Conservation (phyloP, 2,797 vertebrate genomes). For the Cetoscarus ocellatus region DNA sequence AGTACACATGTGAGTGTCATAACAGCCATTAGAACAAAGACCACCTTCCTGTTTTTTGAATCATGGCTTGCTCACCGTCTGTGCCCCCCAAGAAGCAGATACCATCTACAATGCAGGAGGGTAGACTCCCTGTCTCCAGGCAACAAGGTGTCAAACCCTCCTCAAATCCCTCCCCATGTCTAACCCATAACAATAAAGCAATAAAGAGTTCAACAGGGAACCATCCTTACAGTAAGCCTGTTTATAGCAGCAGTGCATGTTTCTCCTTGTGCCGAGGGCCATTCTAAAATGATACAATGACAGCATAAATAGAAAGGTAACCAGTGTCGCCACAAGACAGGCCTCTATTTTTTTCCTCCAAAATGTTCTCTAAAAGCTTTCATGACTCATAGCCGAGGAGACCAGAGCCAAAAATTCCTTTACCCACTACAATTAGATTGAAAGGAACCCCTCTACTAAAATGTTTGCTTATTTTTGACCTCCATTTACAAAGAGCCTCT, state of each 20-base stretch:
- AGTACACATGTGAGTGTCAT: conserved; percentile 50
- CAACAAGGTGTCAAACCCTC: conserved; percentile 39
- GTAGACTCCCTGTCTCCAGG: conserved; percentile 58
- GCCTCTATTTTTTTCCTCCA: conserved; percentile 33
- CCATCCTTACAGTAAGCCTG: conserved; percentile 42
- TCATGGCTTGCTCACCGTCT: conserved; percentile 46
- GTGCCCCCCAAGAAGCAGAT: conserved; percentile 43
- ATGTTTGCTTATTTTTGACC: conserved; percentile 64
- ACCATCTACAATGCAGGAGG: conserved; percentile 32
- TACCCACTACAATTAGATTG: conserved; percentile 47
- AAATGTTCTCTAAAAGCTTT: conserved; percentile 37
- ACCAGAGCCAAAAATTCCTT: conserved; percentile 41
- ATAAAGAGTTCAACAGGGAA: conserved; percentile 33
- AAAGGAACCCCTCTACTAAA: conserved; percentile 26
- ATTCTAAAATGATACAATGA: conserved; percentile 31
- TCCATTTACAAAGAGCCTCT: conserved; percentile 46
- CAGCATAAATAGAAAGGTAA: conserved; percentile 48
- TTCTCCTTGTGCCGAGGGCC: conserved; percentile 27
- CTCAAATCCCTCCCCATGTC: conserved; percentile 8
- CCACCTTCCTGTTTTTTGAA: conserved; percentile 62
- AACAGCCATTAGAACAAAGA: conserved; percentile 73
- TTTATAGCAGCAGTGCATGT: conserved; percentile 37
- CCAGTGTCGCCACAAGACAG: conserved; percentile 5
- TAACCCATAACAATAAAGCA: conserved; percentile 61
- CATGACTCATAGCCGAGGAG: conserved; percentile 38